A percentile compares a stretch with the other conserved stretches of the same genome.
These are phyloP conservation scores for Metacarcinus magister DNA, from an alignment of 2,888 invertebrate genomes.

Conservation along the genomic window DNA sequence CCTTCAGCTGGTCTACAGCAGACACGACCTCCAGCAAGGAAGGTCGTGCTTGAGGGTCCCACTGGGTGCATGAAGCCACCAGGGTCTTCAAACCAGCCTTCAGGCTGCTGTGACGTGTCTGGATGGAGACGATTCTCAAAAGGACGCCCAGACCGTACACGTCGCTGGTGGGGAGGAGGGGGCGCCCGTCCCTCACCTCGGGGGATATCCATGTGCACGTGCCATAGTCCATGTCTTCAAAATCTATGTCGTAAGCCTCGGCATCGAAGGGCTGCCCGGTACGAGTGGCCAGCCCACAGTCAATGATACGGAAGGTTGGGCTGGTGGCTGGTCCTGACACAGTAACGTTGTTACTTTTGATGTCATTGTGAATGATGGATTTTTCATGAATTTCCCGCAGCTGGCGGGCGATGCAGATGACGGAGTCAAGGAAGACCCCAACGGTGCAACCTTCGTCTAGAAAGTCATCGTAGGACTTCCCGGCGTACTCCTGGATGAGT, in stretches of 20 bases:
- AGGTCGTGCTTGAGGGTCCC: background rate
- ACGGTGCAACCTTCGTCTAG: background rate
- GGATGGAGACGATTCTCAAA: background rate
- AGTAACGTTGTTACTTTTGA: constrained; percentile 28
- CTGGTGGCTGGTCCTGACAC: background rate
- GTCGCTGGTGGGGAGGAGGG: background rate
- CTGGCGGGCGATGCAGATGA: background rate
- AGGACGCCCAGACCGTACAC: background rate
- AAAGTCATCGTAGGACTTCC: background rate
- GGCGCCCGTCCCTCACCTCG: background rate
- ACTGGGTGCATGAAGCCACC: background rate
- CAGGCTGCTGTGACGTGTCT: background rate
- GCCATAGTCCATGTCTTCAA: background rate
- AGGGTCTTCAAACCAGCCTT: background rate
- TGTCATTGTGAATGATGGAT: background rate
- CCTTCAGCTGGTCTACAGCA: background rate
- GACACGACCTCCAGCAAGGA: background rate
- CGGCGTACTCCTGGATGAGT: background rate
- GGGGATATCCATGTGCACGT: constrained; percentile 16
- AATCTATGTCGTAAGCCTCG: background rate
- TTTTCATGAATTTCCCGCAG: background rate
- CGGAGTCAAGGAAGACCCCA: background rate
- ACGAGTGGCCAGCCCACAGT: constrained; percentile 8
- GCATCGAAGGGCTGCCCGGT: background rate
- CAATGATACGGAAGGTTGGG: background rate